Evolutionary conservation across 1,140 invertebrate species (phyloP).

Genomic region (Papilio helenus): DNA sequence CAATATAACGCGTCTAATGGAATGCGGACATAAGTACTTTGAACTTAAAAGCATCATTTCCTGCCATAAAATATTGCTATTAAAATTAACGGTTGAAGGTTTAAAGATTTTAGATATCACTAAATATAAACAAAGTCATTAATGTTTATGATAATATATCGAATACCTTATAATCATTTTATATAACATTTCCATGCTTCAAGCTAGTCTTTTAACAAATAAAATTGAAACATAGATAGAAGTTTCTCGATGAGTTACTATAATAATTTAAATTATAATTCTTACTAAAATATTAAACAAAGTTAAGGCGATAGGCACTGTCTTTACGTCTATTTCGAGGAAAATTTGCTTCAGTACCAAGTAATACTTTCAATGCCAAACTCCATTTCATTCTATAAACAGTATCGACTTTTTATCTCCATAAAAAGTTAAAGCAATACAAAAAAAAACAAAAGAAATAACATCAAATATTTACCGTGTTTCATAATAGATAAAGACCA

Average conservation of each 20-base stretch:
- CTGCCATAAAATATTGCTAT: constrained; percentile 2
- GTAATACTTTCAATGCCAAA: not conserved
- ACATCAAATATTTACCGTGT: not conserved
- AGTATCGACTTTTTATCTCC: not conserved
- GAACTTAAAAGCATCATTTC: constrained; percentile 6
- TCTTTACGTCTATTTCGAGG: not conserved
- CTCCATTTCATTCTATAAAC: not conserved
- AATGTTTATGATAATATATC: not conserved
- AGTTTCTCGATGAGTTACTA: too few relatives aligned
- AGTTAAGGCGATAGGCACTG: too few relatives aligned
- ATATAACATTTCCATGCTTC: not conserved
- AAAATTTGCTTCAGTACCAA: not conserved
- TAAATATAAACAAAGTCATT: not conserved
- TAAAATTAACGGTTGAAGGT: constrained; percentile 22
- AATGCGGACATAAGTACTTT: constrained; percentile 24
- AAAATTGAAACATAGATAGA: too few relatives aligned
- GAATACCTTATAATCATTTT: not conserved
- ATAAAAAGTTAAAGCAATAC: not conserved
- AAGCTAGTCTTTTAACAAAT: too few relatives aligned
- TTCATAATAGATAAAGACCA: too few relatives aligned
- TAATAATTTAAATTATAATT: too few relatives aligned
- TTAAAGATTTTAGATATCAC: not conserved
- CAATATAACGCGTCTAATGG: not conserved
- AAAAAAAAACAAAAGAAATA: not conserved
- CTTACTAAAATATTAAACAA: too few relatives aligned